Percentiles rank a stretch among this genome's conserved stretches.
phyloP scores from a whole-genome alignment of 2,888 invertebrate species.

The Cremastinae sp. region DNA sequence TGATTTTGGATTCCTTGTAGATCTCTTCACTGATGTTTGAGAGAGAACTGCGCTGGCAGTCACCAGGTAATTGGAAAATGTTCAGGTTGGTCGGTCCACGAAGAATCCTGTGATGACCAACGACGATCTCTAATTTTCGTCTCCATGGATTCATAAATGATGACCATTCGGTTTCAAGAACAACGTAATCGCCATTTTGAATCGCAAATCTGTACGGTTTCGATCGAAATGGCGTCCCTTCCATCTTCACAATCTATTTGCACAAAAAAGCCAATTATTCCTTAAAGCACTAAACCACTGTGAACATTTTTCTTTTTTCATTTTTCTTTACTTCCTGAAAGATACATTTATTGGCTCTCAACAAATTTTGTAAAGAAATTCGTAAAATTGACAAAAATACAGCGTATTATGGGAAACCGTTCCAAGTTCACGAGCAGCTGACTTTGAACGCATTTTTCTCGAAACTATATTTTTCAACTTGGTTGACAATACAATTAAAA shows the following conservation, averaged over 20 bases:
- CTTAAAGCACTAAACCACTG: too few relatives aligned
- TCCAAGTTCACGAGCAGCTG: too few relatives aligned
- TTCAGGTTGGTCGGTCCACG: constrained; percentile 90
- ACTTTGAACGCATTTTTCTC: too few relatives aligned
- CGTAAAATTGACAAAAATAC: too few relatives aligned
- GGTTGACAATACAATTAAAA: too few relatives aligned
- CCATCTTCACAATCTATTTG: constrained; percentile 86
- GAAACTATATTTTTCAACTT: too few relatives aligned
- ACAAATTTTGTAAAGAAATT: too few relatives aligned
- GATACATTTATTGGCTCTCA: too few relatives aligned
- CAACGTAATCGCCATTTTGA: constrained; percentile 92
- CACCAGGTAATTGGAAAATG: constrained; percentile 84
- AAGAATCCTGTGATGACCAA: constrained; percentile 89
- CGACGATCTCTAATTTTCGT: constrained; percentile 92
- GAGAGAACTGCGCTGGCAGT: constrained; percentile 74
- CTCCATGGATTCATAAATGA: constrained; percentile 97
- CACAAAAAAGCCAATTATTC: constrained; percentile 16
- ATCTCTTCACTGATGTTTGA: constrained; percentile 83
- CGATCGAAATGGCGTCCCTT: constrained; percentile 87
- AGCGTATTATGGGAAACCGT: too few relatives aligned
- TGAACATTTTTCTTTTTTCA: too few relatives aligned
- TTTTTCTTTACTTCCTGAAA: too few relatives aligned
- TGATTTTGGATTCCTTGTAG: constrained; percentile 83
- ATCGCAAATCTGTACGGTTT: constrained; percentile 90
- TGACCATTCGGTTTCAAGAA: constrained; percentile 95